These are phyloP conservation scores for Gobio gobio DNA, from an alignment of 2,113 vertebrate species.

Conservation along the genomic window DNA sequence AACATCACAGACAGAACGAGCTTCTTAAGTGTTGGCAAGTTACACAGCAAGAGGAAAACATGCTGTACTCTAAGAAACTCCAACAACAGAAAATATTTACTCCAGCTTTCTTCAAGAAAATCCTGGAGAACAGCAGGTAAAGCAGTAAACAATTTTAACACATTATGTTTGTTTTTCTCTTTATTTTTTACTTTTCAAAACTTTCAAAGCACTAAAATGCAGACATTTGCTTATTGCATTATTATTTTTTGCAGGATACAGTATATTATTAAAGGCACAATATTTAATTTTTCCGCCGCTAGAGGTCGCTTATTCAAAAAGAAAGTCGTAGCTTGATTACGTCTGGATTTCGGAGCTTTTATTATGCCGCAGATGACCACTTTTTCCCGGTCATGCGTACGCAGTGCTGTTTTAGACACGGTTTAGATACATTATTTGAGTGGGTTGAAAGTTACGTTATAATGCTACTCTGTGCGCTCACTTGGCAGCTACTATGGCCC, in stretches of 20 bases:
- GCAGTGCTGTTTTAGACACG: too few relatives aligned
- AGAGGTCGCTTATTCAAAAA: too few relatives aligned
- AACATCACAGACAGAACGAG: conserved; percentile 48
- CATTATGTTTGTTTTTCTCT: conserved; percentile 35
- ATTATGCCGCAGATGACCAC: too few relatives aligned
- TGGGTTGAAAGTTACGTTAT: too few relatives aligned
- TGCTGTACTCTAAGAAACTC: conserved; percentile 52
- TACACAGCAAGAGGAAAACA: conserved; percentile 48
- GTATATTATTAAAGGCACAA: not conserved
- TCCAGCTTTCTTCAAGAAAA: conserved; percentile 63
- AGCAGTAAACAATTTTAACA: conserved; percentile 59
- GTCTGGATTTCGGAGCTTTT: too few relatives aligned
- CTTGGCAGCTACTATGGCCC: too few relatives aligned
- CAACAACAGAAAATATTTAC: conserved; percentile 54
- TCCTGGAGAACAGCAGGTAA: conserved; percentile 57
- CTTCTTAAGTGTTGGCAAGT: conserved; percentile 46
- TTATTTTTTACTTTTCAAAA: conserved; percentile 10
- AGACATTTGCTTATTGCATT: not conserved
- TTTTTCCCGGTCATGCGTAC: too few relatives aligned
- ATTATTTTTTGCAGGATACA: not conserved
- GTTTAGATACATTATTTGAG: too few relatives aligned
- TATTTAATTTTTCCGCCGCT: too few relatives aligned
- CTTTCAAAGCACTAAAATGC: not conserved
- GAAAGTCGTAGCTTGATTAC: too few relatives aligned
- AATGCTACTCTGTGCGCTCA: too few relatives aligned